Percentiles rank a stretch among this genome's conserved stretches.
phyloP scores from a whole-genome alignment of 2,113 vertebrate genomes.

The Catharus bicknelli region DNA sequence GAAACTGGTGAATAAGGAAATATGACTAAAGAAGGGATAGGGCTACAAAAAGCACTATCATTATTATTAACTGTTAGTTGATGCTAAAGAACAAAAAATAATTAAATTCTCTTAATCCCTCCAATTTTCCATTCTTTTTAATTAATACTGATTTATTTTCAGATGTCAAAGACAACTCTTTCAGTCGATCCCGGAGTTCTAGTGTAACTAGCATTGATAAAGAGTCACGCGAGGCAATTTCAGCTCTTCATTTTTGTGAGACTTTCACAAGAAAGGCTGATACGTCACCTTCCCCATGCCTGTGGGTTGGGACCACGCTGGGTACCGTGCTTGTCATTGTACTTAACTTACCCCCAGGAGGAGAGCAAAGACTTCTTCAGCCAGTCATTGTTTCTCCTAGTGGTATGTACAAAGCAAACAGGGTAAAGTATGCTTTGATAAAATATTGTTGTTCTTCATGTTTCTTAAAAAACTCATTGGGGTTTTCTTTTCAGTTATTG shows the following conservation, averaged over 20 bases:
- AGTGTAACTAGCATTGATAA: slow-evolving; percentile 98
- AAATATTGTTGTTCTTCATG: accelerated
- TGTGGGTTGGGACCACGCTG: slow-evolving; percentile 93
- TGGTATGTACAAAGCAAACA: slow-evolving; percentile 76
- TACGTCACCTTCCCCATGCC: slow-evolving; percentile 81
- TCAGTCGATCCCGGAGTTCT: slow-evolving; percentile 96
- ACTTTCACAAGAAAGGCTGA: slow-evolving; percentile 90
- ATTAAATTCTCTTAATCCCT: neutral
- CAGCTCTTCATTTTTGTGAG: slow-evolving; percentile 92
- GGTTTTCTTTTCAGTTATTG: neutral
- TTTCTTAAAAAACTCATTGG: neutral
- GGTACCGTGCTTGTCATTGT: slow-evolving; percentile 90
- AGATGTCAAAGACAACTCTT: slow-evolving; percentile 98
- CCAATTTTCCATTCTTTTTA: neutral
- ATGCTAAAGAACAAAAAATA: neutral
- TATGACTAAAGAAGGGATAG: neutral
- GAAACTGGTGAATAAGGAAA: neutral
- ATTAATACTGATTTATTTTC: slow-evolving; percentile 67
- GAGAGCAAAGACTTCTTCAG: slow-evolving; percentile 94
- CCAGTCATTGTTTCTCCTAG: slow-evolving; percentile 94
- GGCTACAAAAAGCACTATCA: neutral
- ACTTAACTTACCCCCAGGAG: slow-evolving; percentile 89
- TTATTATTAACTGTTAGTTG: neutral
- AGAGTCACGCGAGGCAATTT: slow-evolving; percentile 92
- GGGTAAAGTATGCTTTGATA: neutral